Evolutionary conservation across 2,888 invertebrate genomes (phyloP).

Genomic region (Mesodorylaimus sp.): DNA sequence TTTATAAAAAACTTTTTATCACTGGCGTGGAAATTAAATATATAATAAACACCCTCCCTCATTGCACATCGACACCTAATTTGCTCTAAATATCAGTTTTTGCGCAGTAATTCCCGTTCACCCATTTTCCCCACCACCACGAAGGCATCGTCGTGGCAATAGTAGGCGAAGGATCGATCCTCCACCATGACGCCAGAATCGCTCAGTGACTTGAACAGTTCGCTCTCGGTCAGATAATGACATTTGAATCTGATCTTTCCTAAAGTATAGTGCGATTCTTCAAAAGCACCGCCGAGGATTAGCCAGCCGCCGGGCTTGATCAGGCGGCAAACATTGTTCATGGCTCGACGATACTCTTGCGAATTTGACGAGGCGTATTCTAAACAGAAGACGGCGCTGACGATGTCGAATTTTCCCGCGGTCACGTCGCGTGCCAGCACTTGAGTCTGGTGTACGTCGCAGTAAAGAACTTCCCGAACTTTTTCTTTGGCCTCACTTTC

Average conservation of each 20-base stretch:
- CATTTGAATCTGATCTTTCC: constrained; percentile 2
- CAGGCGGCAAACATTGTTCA: neutral
- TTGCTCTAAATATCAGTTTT: too few species aligned
- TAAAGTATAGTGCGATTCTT: constrained; percentile 1
- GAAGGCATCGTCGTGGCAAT: neutral
- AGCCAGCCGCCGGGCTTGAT: constrained; percentile 8
- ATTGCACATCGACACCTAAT: too few species aligned
- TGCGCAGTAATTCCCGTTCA: too few species aligned
- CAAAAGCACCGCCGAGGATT: constrained; percentile 6
- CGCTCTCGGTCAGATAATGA: constrained; percentile 2
- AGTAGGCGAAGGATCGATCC: neutral
- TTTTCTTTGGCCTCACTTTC: neutral
- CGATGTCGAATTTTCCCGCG: constrained; percentile 5
- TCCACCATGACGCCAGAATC: constrained; percentile 1
- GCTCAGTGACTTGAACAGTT: constrained; percentile 1
- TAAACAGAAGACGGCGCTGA: constrained; percentile 5
- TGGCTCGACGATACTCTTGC: neutral
- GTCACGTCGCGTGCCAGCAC: neutral
- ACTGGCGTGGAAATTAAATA: too few species aligned
- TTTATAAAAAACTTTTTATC: too few species aligned
- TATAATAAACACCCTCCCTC: too few species aligned
- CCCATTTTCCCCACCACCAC: constrained; percentile 2
- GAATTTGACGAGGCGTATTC: constrained; percentile 6
- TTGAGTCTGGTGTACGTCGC: neutral
- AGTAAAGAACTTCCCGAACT: neutral